These are phyloP conservation scores for Limosa lapponica DNA, from an alignment of 2,797 vertebrate genomes.

Conservation along the genomic window DNA sequence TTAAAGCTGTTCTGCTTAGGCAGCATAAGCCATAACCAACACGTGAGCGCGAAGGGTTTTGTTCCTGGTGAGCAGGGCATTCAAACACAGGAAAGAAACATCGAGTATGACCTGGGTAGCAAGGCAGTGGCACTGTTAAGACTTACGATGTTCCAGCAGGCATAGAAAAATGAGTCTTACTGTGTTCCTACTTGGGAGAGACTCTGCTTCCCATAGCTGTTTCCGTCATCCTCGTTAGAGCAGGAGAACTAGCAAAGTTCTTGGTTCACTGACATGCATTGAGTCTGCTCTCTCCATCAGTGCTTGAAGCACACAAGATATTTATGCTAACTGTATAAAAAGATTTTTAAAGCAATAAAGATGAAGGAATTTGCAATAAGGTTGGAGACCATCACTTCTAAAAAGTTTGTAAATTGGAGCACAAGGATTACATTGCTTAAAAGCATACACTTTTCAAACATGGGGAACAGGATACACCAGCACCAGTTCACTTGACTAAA, in stretches of 20 bases:
- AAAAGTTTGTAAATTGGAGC: not conserved
- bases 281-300: not conserved
- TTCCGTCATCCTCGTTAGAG: not conserved
- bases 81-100: not conserved
- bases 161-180: not conserved
- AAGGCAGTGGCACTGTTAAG: not conserved
- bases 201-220: not conserved
- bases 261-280: not conserved
- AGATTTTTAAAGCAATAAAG: not conserved
- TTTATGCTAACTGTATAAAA: not conserved
- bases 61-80: not conserved
- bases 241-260: not conserved
- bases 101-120: not conserved
- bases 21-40: rapidly evolving
- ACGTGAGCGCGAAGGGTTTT: rapidly evolving
- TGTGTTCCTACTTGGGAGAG: not conserved
- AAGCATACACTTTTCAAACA: not conserved
- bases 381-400: not conserved
- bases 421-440: not conserved
- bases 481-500: not conserved
- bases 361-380: not conserved
- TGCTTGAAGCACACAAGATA: not conserved
- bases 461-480: not conserved
- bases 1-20: not conserved
- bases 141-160: not conserved